These are phyloP conservation scores for Benitochromis conjunctus DNA, from an alignment of 2,113 vertebrate species.

Conservation along the genomic window DNA sequence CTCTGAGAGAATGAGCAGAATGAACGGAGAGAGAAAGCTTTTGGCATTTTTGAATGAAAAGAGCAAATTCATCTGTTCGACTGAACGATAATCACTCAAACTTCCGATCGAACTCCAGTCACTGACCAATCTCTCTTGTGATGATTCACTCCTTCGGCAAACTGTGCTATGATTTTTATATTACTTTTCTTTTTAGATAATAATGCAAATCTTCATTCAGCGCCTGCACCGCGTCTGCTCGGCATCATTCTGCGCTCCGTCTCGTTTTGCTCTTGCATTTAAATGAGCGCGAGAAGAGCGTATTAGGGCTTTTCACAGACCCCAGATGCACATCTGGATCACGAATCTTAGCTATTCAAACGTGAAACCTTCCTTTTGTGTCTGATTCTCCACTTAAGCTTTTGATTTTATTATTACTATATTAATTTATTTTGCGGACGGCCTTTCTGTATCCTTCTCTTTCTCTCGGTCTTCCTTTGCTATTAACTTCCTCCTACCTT, in stretches of 20 bases:
- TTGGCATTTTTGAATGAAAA: conserved; percentile 26
- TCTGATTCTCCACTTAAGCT: background rate
- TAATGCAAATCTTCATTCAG: background rate
- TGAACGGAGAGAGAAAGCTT: background rate
- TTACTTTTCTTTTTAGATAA: background rate
- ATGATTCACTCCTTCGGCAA: conserved; percentile 24
- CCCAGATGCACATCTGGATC: background rate
- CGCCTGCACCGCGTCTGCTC: background rate
- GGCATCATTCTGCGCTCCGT: background rate
- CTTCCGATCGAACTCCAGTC: conserved; percentile 14
- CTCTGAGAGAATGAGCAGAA: conserved; percentile 8
- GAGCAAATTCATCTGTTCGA: conserved; percentile 31
- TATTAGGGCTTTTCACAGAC: background rate
- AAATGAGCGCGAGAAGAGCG: background rate
- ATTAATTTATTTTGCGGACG: background rate
- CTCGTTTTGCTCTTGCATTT: background rate
- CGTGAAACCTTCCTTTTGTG: background rate
- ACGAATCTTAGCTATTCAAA: background rate
- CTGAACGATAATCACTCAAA: conserved; percentile 31
- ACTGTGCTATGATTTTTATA: conserved; percentile 1
- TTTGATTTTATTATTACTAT: background rate
- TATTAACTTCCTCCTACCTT: conserved; percentile 29
- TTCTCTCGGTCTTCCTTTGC: background rate
- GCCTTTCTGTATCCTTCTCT: background rate
- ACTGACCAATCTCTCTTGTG: background rate